These are phyloP conservation scores for Mohoua ochrocephala DNA, from an alignment of 2,113 vertebrate genomes.

Conservation along the genomic window DNA sequence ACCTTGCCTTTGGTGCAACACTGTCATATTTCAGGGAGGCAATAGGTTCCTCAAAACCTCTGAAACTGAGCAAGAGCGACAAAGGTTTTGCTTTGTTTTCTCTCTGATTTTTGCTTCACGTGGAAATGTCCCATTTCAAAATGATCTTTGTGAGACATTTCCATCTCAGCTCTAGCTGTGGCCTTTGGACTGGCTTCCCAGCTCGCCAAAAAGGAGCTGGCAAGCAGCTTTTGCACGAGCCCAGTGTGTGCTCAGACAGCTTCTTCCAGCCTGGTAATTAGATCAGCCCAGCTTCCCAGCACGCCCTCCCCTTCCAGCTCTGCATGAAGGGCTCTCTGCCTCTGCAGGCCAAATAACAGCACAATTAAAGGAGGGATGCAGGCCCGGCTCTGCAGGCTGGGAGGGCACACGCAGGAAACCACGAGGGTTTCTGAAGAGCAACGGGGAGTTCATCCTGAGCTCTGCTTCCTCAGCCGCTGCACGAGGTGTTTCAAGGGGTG, in stretches of 20 bases:
- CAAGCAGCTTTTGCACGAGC: not conserved
- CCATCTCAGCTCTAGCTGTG: not conserved
- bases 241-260: not conserved
- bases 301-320: not conserved
- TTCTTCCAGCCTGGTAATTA: not conserved
- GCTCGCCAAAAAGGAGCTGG: not conserved
- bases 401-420: not conserved
- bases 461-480: not conserved
- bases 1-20: not conserved
- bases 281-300: not conserved
- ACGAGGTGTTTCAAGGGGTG: not conserved
- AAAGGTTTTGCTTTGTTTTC: not conserved
- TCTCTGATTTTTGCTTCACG: not conserved
- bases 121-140: not conserved
- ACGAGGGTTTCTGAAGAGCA: rapidly evolving
- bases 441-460: not conserved
- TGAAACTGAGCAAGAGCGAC: not conserved
- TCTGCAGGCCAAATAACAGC: not conserved
- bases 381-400: not conserved
- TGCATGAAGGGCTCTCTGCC: not conserved
- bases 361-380: not conserved
- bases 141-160: not conserved
- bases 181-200: not conserved
- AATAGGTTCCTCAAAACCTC: not conserved
- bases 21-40: not conserved